phyloP scores from a whole-genome alignment of 2,797 vertebrate species.

The Pempheris klunzingeri region DNA sequence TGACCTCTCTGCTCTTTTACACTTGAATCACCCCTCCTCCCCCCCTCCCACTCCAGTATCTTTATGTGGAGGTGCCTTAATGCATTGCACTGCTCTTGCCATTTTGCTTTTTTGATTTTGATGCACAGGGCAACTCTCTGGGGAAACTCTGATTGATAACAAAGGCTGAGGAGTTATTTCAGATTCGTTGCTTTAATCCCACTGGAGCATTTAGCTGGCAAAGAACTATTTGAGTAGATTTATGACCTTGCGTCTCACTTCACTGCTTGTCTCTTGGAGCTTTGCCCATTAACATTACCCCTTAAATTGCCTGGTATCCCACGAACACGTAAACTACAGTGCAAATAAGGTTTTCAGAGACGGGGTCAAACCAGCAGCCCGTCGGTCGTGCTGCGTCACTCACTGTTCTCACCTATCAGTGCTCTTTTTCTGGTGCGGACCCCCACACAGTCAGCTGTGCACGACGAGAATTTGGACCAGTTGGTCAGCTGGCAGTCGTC shows the following conservation, averaged over 20 bases:
- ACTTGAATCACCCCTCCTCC: neutral
- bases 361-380: neutral
- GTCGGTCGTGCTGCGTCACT: conserved; percentile 7
- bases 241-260: conserved; percentile 43
- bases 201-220: conserved; percentile 41
- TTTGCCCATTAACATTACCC: neutral
- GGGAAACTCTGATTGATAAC: conserved; percentile 42
- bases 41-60: too few relatives aligned
- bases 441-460: conserved; percentile 95
- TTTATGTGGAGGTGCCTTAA: conserved; percentile 19
- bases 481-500: conserved; percentile 97
- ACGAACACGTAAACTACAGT: conserved; percentile 30
- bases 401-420: conserved; percentile 89
- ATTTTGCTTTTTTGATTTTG: conserved; percentile 41
- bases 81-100: conserved; percentile 28
- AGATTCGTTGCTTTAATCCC: conserved; percentile 59
- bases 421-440: conserved; percentile 94
- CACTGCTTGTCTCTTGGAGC: conserved; percentile 12
- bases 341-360: conserved; percentile 29
- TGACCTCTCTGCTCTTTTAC: neutral
- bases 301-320: conserved; percentile 20
- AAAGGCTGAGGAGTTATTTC: conserved; percentile 43
- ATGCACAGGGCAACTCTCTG: conserved; percentile 26
- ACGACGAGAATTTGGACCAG: conserved; percentile 99
- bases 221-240: conserved; percentile 42